These are phyloP conservation scores for Mormyrus lacerda DNA, from an alignment of 2,113 vertebrate genomes.

Conservation along the genomic window DNA sequence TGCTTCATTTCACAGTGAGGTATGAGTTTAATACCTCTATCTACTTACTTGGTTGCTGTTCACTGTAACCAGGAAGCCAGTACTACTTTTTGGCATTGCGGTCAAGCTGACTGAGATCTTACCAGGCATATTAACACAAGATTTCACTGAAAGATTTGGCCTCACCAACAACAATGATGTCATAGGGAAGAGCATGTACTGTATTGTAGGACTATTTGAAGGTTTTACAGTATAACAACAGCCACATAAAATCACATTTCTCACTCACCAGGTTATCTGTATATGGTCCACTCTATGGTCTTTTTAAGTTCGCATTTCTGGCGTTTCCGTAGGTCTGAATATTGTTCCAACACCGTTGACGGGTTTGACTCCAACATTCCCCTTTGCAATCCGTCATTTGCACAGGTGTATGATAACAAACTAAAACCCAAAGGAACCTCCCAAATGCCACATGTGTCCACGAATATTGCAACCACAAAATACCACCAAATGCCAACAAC, in stretches of 20 bases:
- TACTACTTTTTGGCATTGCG: background rate
- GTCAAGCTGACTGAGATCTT: background rate
- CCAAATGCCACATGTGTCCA: constrained; percentile 17
- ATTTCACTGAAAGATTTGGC: background rate
- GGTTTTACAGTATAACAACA: background rate
- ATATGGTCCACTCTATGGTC: background rate
- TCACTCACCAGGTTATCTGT: background rate
- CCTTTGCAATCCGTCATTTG: background rate
- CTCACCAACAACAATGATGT: background rate
- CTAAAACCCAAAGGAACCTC: background rate
- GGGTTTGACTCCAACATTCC: background rate
- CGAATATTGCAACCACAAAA: constrained; percentile 9
- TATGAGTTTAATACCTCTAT: background rate
- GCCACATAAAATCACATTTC: background rate
- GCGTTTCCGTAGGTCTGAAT: background rate
- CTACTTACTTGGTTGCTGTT: background rate
- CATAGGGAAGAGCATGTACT: background rate
- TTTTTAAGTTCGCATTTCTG: background rate
- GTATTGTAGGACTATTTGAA: background rate
- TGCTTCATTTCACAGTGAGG: background rate
- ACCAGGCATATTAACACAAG: background rate
- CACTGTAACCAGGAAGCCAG: background rate
- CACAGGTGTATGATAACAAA: background rate
- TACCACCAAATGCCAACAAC: constrained; percentile 12
- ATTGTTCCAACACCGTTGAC: background rate